phyloP scores from a whole-genome alignment of 2,888 invertebrate species.

The Euzophera pinguis region DNA sequence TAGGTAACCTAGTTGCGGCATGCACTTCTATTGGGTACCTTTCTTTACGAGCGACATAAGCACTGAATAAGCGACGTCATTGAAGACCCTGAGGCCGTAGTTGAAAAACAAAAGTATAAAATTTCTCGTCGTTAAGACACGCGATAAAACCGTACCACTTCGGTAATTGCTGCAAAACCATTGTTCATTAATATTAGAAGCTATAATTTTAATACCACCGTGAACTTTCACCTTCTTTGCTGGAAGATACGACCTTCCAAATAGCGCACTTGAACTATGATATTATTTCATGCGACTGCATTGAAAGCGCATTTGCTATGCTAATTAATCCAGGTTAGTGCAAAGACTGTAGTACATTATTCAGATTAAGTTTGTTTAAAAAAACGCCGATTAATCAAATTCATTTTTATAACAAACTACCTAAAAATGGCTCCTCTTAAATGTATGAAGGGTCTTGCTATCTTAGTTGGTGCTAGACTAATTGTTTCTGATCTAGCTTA shows the following conservation, averaged over 20 bases:
- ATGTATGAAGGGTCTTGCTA: too few species aligned
- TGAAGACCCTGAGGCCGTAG: constrained; percentile 20
- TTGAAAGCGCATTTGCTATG: neutral
- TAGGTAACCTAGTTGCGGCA: neutral
- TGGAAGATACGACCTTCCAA: constrained; percentile 42
- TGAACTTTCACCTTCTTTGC: constrained; percentile 63
- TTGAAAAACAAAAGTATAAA: constrained; percentile 40
- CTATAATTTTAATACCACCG: constrained; percentile 58
- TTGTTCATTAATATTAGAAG: constrained; percentile 59
- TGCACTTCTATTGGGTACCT: constrained; percentile 1
- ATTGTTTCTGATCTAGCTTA: too few species aligned
- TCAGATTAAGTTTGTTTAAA: too few species aligned
- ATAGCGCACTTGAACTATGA: constrained; percentile 4
- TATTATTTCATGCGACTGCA: neutral
- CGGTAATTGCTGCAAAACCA: constrained; percentile 56
- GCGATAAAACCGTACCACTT: constrained; percentile 63
- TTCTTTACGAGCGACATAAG: constrained; percentile 10
- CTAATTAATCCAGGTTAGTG: neutral
- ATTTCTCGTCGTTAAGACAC: constrained; percentile 54
- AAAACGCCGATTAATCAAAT: too few species aligned
- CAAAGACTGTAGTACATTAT: too few species aligned
- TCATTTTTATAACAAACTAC: too few species aligned
- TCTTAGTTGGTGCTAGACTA: too few species aligned
- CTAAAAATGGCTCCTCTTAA: too few species aligned
- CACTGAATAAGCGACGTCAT: constrained; percentile 16